Base-by-base conservation (phyloP, 2,888 invertebrate genomes). In the Nemurella pictetii region DNA sequence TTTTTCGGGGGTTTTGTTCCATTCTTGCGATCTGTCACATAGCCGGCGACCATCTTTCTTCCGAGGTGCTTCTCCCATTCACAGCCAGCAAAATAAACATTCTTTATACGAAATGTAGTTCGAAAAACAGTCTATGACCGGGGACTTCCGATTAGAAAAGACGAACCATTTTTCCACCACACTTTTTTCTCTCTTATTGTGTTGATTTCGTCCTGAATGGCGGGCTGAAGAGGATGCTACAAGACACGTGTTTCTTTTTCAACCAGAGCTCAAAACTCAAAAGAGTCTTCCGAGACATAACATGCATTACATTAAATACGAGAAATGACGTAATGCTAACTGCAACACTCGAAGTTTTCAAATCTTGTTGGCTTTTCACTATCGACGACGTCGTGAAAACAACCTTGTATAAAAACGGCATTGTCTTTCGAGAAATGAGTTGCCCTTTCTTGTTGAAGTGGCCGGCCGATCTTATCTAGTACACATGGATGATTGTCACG, bases 31-130 rank as follows among this genome's bases (percentile, higher is more conserved):
- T 82, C 27, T 82, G 82, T 82, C 81, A 36, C 81, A 55, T 55
- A 2, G n/a, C 29, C 27, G n/a, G 27, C 20, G 82, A 26, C 82
- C 82, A 29, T 82, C 82, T 25, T 82, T 82, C 72, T 72, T 55
- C 72, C 72, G 55, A 72, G 82, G 82, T 72, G 82, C 82, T 82
- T 32, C 28, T 27, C 20, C 72, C 55, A 20, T 72, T 82, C 30
- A 55, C 72, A n/a, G 30, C 26, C 4, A 26, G 12, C 82, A 82
- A 82, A 82, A 82, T 82, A 82, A 82, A 82, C 82, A 82, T 82
- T 82, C 72, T 72, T 82, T 82, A 36, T 82, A 26, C 72, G 20
- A 12, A 25, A 28, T 72, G 0, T 28, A 55, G 82, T 28, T 36
- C 28, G 28, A 82, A 25, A 82, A 82, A 55, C 26, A 82, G 82